Evolutionary conservation across 1,140 invertebrate genomes (phyloP), one percentile per base, ranked within the genome.

Genomic region (Diabrotica virgifera): DNA sequence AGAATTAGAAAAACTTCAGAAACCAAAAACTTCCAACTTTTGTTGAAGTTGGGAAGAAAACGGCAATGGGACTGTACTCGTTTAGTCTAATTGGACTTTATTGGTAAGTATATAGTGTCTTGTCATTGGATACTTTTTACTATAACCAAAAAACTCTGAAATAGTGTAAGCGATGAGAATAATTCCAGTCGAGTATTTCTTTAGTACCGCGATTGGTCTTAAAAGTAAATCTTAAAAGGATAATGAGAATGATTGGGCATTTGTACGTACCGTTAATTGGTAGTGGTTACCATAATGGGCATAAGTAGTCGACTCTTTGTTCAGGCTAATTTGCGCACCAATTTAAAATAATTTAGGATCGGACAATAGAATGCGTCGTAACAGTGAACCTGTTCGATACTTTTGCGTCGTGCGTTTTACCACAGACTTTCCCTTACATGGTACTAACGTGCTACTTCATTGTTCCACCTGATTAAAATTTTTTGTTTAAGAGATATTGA

Each of bases 241-340:
- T 62, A 62, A 62, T 62, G 51, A 53, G 51, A 59, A 38, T 62
- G 65, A 67, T 67, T 63, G 61, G 65, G 61, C 62, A 60, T 56
- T 63, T 52, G 65, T 57, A 63, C 65, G 60, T 70, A 57, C 63
- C 58, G 69, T 70, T 70, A 70, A 70, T 70, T 70, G 69, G 69
- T 63, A 61, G 66, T 65, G 51, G 59, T 65, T 64, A 52, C 63
- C 66, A 64, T 68, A 69, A 69, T 62, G 53, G 64, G 67, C 14
- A 56, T 35, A 64, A n/a, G 35, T 53, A 54, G 61, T 55, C 50
- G 59, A 59, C 35, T 61, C 64, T 63, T 71, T 66, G 67, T 68
- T 64, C 57, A 35, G 53, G 55, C 69, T 68, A 71, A 71, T 71
- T 71, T 64, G 69, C 59, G 66, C 59, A 40, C 64, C 69, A 69